phyloP scores from a whole-genome alignment of 2,888 invertebrate genomes.

The Neoascia interrupta region DNA sequence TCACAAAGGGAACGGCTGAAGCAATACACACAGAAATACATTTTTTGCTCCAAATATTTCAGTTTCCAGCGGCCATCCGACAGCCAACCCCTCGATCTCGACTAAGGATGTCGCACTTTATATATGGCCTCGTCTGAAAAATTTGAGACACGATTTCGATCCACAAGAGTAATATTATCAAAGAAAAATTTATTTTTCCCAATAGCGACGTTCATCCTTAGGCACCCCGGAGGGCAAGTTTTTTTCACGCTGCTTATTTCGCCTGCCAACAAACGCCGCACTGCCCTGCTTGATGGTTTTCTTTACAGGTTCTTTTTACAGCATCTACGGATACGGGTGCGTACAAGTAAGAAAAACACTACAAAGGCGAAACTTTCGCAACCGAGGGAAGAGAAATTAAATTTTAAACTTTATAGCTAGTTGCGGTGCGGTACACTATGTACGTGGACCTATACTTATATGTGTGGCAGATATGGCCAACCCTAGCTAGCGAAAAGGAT shows the following conservation, averaged over 20 bases:
- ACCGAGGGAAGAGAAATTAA: slow-evolving; percentile 38
- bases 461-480: background rate
- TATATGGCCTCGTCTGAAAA: background rate
- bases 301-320: background rate
- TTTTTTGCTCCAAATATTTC: no score
- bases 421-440: background rate
- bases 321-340: slow-evolving; percentile 21
- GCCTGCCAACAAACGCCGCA: no score
- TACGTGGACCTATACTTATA: background rate
- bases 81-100: no score
- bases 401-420: slow-evolving; percentile 43
- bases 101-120: slow-evolving; percentile 6
- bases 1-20: background rate
- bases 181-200: slow-evolving; percentile 21
- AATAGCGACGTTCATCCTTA: slow-evolving; percentile 28
- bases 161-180: slow-evolving; percentile 11
- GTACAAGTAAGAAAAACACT: slow-evolving; percentile 15
- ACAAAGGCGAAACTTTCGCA: slow-evolving; percentile 17
- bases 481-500: background rate
- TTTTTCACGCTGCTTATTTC: no score
- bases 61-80: no score
- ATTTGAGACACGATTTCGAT: slow-evolving; percentile 40
- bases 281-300: no score
- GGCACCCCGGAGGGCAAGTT: no score
- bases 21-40: slow-evolving; percentile 2